phyloP scores from a whole-genome alignment of 2,113 vertebrate genomes.

The Sakesphorus luctuosus region DNA sequence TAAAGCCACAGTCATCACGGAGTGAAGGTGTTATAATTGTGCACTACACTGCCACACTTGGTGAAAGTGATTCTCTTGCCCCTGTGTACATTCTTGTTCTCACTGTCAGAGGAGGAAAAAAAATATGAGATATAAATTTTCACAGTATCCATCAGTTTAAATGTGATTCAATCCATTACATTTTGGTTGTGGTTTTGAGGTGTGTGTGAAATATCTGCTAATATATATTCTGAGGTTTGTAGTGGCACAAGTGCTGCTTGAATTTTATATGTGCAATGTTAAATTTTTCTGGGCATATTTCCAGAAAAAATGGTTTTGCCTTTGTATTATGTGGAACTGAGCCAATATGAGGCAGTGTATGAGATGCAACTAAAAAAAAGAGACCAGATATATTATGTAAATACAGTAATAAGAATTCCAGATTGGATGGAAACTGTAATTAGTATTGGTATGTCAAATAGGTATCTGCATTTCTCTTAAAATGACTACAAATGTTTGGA shows the following conservation, averaged over 20 bases:
- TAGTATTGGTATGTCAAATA: background rate
- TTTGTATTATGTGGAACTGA: background rate
- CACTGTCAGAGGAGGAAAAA: background rate
- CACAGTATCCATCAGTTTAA: background rate
- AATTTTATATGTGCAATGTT: background rate
- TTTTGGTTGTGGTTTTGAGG: background rate
- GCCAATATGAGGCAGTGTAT: background rate
- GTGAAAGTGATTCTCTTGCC: background rate
- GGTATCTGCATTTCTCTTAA: background rate
- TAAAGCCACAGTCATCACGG: background rate
- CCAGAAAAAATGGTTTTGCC: background rate
- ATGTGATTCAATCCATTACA: background rate
- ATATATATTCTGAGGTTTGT: background rate
- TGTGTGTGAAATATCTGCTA: background rate
- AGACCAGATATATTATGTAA: background rate
- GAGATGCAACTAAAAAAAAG: background rate
- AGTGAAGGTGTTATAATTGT: background rate
- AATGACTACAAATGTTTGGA: background rate
- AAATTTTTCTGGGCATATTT: background rate
- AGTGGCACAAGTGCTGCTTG: background rate
- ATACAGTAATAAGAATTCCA: background rate
- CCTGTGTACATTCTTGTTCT: background rate
- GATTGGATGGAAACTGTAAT: background rate
- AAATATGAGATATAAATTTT: background rate
- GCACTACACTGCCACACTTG: background rate